Percentiles rank a stretch among this genome's conserved stretches.
Conservation (phyloP, 2,113 vertebrate species). For the Hippolais icterina region DNA sequence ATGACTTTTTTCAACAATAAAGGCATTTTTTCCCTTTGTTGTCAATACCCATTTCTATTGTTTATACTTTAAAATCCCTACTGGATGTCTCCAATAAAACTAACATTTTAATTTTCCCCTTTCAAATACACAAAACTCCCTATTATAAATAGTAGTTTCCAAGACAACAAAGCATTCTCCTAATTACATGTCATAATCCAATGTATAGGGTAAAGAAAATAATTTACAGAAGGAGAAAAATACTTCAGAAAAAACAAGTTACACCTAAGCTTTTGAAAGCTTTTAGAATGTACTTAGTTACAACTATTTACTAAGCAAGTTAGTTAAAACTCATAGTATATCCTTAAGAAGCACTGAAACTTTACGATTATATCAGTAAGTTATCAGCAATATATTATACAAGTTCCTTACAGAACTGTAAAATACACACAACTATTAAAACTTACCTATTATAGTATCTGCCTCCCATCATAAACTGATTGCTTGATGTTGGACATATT, state of each 20-base stretch:
- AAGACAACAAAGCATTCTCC: neutral
- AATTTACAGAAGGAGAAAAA: neutral
- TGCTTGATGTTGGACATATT: constrained; percentile 96
- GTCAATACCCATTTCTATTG: neutral
- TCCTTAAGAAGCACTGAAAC: neutral
- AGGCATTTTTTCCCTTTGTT: neutral
- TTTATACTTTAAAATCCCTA: neutral
- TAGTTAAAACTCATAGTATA: neutral
- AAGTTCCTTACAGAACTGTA: neutral
- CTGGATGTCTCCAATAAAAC: neutral
- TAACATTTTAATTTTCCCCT: neutral
- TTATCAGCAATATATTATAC: neutral
- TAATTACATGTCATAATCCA: neutral
- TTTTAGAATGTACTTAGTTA: constrained; percentile 9
- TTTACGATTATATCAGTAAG: neutral
- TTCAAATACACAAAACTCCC: neutral
- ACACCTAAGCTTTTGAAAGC: neutral
- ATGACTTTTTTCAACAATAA: neutral
- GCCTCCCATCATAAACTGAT: constrained; percentile 99
- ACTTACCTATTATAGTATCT: constrained; percentile 97
- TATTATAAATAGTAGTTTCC: neutral
- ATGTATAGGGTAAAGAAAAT: neutral
- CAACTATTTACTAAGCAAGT: neutral
- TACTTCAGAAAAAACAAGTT: neutral
- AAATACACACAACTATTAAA: neutral